phyloP scores from a whole-genome alignment of 2,113 vertebrate species.

The Syngnathus scovelli region DNA sequence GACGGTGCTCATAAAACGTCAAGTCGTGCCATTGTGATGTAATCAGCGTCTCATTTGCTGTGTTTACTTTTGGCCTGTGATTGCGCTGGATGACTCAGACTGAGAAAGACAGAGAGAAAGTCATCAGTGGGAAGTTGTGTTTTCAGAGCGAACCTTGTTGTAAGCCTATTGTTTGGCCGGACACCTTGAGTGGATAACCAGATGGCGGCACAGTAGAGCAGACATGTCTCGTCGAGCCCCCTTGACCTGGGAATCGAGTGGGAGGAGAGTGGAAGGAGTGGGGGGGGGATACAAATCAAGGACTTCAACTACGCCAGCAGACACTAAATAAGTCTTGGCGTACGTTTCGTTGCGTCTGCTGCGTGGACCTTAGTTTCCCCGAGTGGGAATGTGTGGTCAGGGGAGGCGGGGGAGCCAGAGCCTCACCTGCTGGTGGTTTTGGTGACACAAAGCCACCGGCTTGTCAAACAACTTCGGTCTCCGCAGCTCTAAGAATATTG shows the following conservation, averaged over 20 bases:
- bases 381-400: too few species aligned
- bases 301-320: conserved; percentile 61
- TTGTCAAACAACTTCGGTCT: conserved; percentile 62
- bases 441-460: conserved; percentile 52
- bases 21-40: conserved; percentile 50
- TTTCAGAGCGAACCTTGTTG: conserved; percentile 34
- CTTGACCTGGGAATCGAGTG: conserved; percentile 75
- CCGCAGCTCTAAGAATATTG: conserved; percentile 20
- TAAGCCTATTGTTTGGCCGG: conserved; percentile 49
- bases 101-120: conserved; percentile 7
- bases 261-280: conserved; percentile 63
- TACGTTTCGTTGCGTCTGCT: background rate
- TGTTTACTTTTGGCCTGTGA: conserved; percentile 60
- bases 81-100: conserved; percentile 30
- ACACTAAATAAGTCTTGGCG: conserved; percentile 29
- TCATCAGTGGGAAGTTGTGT: conserved; percentile 4
- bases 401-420: conserved; percentile 2
- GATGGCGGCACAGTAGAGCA: conserved; percentile 72
- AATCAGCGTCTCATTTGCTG: conserved; percentile 57
- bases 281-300: conserved; percentile 71
- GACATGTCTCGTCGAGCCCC: conserved; percentile 65
- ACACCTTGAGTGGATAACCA: conserved; percentile 74
- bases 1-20: conserved; percentile 53
- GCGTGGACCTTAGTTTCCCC: too few species aligned
- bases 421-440: conserved; percentile 29